Evolutionary conservation across 64 coral and sea anemone genomes (phyloP), one percentile per base, ranked within the genome.

Genomic region (Acropora tenuis): DNA sequence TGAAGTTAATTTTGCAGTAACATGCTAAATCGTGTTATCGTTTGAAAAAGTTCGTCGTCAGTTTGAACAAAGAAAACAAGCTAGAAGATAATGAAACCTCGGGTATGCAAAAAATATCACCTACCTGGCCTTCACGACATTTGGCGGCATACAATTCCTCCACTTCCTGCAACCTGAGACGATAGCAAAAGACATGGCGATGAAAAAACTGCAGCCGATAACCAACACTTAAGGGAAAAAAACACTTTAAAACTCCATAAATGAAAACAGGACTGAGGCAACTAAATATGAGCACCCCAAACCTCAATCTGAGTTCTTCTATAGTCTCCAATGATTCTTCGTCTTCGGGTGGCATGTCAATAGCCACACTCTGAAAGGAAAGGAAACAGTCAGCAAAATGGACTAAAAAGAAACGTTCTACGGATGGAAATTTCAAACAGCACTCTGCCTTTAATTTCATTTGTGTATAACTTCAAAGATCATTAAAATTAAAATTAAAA

Each of bases 71-170:
- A 55, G 52, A 10, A 7, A 5, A 55, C 52, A 55, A 55, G 52
- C 6, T 55, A 55, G 10, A 55, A 55, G 10, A 55, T 0, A 55
- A 55, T 5, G 5, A 55, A 55, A 2, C 52, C 52, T 7, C 6
- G 52, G 10, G 52, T 11, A 7, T 12, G 16, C 10, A 18, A 3
- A 8, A 43, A 43, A 13, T 61, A 41, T 43, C 41, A 15, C 82
- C 2, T 49, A 85, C 82, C 65, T 85, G 63, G 13, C 82, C 63
- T 85, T 85, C 82, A 49, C 82, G 82, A 19, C 82, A 85, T 72
- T 85, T 85, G 42, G 82, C 63, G 0, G 44, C 82, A 49, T 85
- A 85, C 5, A 85, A 72, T 47, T 85, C 82, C 46, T 85, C 82
- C 82, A 85, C 50, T 16, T 85, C 82, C 68, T 72, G 82, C 47